Evolutionary conservation across 2,888 invertebrate genomes (phyloP), one percentile per base, ranked within the genome.

Genomic region (Eilema caniola): DNA sequence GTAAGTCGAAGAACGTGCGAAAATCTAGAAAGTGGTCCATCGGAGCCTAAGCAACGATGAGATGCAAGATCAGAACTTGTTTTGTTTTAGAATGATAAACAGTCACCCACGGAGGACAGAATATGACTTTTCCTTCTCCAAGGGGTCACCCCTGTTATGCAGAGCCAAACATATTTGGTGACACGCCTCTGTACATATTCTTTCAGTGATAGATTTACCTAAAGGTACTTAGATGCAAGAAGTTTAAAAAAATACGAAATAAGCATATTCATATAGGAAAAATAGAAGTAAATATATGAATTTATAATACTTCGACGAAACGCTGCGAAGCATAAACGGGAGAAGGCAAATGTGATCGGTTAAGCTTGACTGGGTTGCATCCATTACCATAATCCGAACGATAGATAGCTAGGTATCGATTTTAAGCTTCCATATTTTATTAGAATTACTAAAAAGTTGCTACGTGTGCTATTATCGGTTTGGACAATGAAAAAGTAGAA

Each of bases 331-430:
- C 82, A 80, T 82, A 80, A 82, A 83, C 75, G 68, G 67, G 70
- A 72, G 71, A 75, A 75, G 69, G 84, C 73, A 83, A 83, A 85
- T 85, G 80, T 82, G 84, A 88, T 88, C 85, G 78, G 80, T 76
- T 78, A 80, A 85, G 83, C 86, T 83, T 81, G 80, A 80, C 83
- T 82, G 82, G 82, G 81, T 78, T 82, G 83, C 85, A 85, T 85
- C 81, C 77, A 88, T 88, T 89, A 87, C 81, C 89, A 87, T 89
- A 88, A 88, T 86, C 85, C 76, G 56, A 71, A 75, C 77, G 75
- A 76, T 80, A 83, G 74, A 75, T 80, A 28, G 3, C 28, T 28
- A n/a, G n/a, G n/a, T n/a, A 84, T 85, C 79, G 87, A 87, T 82
- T 82, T 83, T 76, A 8, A 59, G 69, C 75, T 74, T 28, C 20